phyloP scores from a whole-genome alignment of 2,797 vertebrate genomes.

The Oreonectes daqikongensis region DNA sequence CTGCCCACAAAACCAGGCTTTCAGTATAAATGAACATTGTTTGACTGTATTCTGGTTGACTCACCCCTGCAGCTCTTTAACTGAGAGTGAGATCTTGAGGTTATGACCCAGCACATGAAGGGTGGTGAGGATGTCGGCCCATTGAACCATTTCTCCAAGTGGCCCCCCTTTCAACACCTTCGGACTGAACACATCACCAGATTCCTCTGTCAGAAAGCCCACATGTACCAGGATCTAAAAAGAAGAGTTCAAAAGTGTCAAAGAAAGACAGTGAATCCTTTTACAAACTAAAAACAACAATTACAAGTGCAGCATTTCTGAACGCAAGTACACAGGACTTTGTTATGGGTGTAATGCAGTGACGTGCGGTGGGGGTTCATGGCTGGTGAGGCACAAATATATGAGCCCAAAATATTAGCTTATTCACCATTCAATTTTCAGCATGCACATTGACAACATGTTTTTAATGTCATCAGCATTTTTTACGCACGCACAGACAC shows the following conservation, averaged over 20 bases:
- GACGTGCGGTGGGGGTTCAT: no score
- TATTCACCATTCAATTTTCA: no score
- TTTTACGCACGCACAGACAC: no score
- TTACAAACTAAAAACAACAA: not conserved
- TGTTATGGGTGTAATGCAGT: no score
- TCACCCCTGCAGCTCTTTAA: constrained; percentile 97
- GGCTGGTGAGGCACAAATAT: no score
- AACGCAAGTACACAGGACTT: not conserved
- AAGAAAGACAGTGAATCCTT: not conserved
- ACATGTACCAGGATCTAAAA: constrained; percentile 91
- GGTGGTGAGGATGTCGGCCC: constrained; percentile 94
- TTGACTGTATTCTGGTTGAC: constrained; percentile 57
- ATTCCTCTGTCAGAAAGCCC: constrained; percentile 96
- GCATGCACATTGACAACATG: no score
- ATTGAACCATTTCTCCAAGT: constrained; percentile 97
- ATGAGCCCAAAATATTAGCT: no score
- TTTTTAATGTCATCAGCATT: no score
- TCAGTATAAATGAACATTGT: not conserved
- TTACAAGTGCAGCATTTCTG: not conserved
- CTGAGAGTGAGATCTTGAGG: constrained; percentile 83
- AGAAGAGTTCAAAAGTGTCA: not conserved
- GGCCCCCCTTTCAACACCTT: constrained; percentile 96
- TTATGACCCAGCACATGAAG: constrained; percentile 93
- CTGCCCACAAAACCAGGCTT: no score
- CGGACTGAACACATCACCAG: constrained; percentile 95